Conservation (phyloP, 2,113 vertebrate species). For the Ailurus styani region DNA sequence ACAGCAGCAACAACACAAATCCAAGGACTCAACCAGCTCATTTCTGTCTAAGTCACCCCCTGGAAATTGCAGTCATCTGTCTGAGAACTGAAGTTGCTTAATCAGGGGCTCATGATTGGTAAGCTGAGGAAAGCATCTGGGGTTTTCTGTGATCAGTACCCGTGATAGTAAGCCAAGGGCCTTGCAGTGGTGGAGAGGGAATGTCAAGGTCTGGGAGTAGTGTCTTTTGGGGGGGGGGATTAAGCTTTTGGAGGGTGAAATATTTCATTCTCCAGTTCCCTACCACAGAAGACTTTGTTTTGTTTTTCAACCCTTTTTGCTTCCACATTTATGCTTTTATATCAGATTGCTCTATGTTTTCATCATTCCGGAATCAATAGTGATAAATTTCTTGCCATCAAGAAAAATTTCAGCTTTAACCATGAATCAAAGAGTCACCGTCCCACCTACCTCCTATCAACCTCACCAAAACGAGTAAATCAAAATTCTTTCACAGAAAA, state of each 20-base stretch:
- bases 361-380: constrained; percentile 11
- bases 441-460: neutral
- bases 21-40: neutral
- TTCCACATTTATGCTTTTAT: neutral
- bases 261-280: neutral
- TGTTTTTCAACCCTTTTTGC: neutral
- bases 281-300: neutral
- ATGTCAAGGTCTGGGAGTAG: neutral
- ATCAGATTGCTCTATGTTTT: neutral
- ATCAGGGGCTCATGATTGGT: neutral
- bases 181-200: neutral
- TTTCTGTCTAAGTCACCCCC: neutral
- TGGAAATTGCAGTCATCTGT: neutral
- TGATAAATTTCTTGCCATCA: constrained; percentile 26
- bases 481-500: constrained; percentile 27
- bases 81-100: neutral
- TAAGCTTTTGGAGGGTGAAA: neutral
- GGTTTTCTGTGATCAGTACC: neutral
- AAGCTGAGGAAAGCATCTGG: neutral
- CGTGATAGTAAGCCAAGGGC: neutral
- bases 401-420: constrained; percentile 31
- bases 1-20: neutral
- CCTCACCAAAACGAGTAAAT: constrained; percentile 21
- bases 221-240: neutral
- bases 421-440: neutral